Evolutionary conservation across 2,888 invertebrate genomes (phyloP).

Genomic region (Drosophila engyochracea): DNA sequence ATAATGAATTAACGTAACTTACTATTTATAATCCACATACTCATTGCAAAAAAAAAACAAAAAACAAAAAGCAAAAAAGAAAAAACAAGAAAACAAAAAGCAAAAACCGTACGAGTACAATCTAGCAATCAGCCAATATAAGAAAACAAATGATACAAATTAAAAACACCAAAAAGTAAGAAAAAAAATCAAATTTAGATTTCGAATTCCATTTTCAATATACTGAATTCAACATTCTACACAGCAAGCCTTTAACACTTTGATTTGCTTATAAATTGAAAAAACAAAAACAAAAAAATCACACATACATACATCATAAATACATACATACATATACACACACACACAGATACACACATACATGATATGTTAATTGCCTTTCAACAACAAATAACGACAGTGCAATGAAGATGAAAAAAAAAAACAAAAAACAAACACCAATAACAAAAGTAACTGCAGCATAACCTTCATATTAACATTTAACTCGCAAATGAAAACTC

Average conservation of each 20-base stretch:
- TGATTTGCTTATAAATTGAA: constrained; percentile 5
- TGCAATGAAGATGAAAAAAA: neutral
- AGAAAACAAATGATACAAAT: constrained; percentile 2
- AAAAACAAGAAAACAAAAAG: neutral
- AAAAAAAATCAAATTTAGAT: neutral
- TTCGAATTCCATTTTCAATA: constrained; percentile 2
- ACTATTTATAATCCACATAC: constrained; percentile 26
- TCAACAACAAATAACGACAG: neutral
- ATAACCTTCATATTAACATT: constrained; percentile 4
- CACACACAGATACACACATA: neutral
- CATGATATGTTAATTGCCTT: neutral
- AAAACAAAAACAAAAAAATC: neutral
- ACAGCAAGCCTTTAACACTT: neutral
- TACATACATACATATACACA: neutral
- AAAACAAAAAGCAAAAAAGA: neutral
- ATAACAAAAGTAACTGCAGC: neutral
- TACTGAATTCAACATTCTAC: neutral
- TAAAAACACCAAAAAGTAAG: neutral
- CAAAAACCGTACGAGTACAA: constrained; percentile 30
- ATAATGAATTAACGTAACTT: constrained; percentile 27
- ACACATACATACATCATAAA: constrained; percentile 7
- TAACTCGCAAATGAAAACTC: constrained; percentile 10
- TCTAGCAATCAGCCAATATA: constrained; percentile 37
- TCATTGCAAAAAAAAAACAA: constrained; percentile 5
- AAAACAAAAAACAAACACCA: neutral